phyloP scores from a whole-genome alignment of 2,888 invertebrate species.

The Trichacis sp. region DNA sequence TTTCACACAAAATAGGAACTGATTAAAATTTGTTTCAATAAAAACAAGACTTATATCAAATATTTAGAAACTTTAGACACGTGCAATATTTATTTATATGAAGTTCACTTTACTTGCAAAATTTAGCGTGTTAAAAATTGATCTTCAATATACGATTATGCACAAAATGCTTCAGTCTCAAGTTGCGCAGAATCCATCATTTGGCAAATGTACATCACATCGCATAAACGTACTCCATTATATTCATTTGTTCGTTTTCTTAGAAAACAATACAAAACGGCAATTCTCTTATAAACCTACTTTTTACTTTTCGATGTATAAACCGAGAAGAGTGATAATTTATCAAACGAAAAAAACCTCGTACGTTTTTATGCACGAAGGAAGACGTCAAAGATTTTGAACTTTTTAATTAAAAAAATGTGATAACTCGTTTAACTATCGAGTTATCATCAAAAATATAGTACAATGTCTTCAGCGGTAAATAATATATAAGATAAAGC shows the following conservation, averaged over 20 bases:
- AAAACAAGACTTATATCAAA: too few species aligned
- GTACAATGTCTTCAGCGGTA: not conserved
- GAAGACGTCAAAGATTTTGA: not conserved
- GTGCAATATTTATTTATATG: not conserved
- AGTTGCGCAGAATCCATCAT: slow-evolving; percentile 54
- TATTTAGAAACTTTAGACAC: too few species aligned
- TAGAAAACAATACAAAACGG: not conserved
- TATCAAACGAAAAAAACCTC: not conserved
- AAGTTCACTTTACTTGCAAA: not conserved
- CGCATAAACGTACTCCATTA: not conserved
- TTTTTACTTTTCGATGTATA: too few species aligned
- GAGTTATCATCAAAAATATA: too few species aligned
- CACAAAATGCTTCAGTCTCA: slow-evolving; percentile 64
- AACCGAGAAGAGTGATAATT: not conserved
- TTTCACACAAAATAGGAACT: too few species aligned
- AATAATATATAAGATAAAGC: slow-evolving; percentile 7
- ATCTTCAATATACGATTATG: slow-evolving; percentile 35
- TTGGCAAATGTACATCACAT: slow-evolving; percentile 64
- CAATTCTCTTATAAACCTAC: too few species aligned
- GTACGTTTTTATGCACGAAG: not conserved
- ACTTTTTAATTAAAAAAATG: too few species aligned
- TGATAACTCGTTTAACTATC: too few species aligned
- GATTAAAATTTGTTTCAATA: too few species aligned
- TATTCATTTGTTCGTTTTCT: not conserved
- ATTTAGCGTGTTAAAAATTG: not conserved